Conservation (phyloP, 2,888 invertebrate genomes). For the Lymantria monacha region DNA sequence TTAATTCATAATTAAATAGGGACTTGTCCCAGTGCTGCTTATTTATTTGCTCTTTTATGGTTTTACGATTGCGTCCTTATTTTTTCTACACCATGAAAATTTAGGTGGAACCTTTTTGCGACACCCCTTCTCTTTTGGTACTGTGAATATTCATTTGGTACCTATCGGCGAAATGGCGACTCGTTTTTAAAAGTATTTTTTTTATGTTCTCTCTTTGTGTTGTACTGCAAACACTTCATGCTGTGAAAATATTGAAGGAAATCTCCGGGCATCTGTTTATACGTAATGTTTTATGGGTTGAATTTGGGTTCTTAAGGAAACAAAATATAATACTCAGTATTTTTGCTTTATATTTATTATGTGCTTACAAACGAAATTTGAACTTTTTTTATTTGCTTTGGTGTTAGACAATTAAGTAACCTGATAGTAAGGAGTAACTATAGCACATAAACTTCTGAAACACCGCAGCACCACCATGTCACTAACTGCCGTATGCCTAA, state of each 20-base stretch:
- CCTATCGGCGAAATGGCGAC: conserved; percentile 71
- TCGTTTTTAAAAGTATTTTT: conserved; percentile 69
- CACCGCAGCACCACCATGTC: too few species aligned
- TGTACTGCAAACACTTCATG: conserved; percentile 53
- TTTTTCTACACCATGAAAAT: conserved; percentile 58
- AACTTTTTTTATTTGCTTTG: too few species aligned
- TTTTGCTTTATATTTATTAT: not conserved
- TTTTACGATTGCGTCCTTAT: conserved; percentile 61
- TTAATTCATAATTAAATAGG: conserved; percentile 81
- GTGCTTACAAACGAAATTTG: too few species aligned
- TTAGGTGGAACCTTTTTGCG: conserved; percentile 59
- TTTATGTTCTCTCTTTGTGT: conserved; percentile 60
- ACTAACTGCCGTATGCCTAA: too few species aligned
- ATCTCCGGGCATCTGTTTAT: conserved; percentile 42
- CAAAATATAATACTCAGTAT: conserved; percentile 1
- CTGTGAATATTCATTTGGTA: conserved; percentile 78
- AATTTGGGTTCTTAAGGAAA: conserved; percentile 15
- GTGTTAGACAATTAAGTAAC: too few species aligned
- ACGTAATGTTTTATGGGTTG: conserved; percentile 26
- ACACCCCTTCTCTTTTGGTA: conserved; percentile 72
- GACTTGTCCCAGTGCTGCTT: conserved; percentile 69
- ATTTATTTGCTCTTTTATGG: conserved; percentile 78
- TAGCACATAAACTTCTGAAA: too few species aligned
- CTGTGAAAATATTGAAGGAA: conserved; percentile 58
- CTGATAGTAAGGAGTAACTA: too few species aligned